These are phyloP conservation scores for Neosalanx taihuensis DNA, from an alignment of 2,797 vertebrate genomes.

Conservation along the genomic window DNA sequence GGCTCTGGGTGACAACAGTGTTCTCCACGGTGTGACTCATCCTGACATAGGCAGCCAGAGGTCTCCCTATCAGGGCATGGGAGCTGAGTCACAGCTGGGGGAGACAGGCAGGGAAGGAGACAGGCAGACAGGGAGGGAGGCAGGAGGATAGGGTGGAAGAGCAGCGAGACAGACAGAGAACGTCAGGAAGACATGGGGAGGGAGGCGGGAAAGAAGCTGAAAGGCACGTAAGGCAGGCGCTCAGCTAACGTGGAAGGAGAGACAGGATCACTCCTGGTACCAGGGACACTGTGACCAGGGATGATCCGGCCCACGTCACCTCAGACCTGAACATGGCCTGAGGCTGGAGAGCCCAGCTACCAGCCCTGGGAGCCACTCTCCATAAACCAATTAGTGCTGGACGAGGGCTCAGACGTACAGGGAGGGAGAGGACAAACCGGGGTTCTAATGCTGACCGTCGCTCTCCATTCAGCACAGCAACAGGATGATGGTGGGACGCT, in stretches of 20 bases:
- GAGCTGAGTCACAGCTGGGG: conserved; percentile 50
- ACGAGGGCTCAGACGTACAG: conserved; percentile 65
- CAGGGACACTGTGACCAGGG: too few species aligned
- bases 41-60: conserved; percentile 43
- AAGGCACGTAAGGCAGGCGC: too few species aligned
- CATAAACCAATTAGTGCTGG: conserved; percentile 68
- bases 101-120: neutral
- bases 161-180: too few species aligned
- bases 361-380: conserved; percentile 53
- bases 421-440: conserved; percentile 61
- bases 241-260: too few species aligned
- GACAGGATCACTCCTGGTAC: too few species aligned
- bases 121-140: too few species aligned
- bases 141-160: too few species aligned
- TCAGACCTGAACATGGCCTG: too few species aligned
- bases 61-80: conserved; percentile 25
- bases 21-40: conserved; percentile 49
- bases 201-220: too few species aligned
- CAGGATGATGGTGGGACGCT: conserved; percentile 34
- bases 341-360: too few species aligned
- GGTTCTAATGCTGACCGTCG: conserved; percentile 67
- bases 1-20: conserved; percentile 39
- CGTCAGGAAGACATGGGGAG: too few species aligned
- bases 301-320: too few species aligned
- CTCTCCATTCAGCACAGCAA: conserved; percentile 53